Conservation (phyloP, 1,140 invertebrate species). For the Lanistes nyassanus region DNA sequence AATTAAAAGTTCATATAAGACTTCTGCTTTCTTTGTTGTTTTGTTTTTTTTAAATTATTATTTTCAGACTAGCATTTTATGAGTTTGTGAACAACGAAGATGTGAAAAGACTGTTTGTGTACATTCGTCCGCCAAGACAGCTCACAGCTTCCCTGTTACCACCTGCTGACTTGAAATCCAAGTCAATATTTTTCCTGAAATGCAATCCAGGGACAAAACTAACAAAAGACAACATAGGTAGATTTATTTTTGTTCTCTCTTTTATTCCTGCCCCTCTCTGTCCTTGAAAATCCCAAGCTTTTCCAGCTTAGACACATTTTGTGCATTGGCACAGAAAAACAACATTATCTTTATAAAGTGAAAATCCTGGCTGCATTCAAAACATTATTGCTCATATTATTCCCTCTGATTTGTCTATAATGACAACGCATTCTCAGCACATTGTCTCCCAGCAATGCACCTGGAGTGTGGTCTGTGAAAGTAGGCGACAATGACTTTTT, state of each 20-base stretch:
- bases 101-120: conserved; percentile 62
- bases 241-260: conserved; percentile 13
- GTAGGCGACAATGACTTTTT: no score
- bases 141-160: conserved; percentile 60
- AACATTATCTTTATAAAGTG: no score
- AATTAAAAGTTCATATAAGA: not conserved
- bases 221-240: conserved; percentile 65
- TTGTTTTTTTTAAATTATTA: not conserved
- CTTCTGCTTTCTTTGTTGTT: not conserved
- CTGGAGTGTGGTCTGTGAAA: no score
- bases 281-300: no score
- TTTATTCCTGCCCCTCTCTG: no score
- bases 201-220: conserved; percentile 63
- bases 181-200: conserved; percentile 66
- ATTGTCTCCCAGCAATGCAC: no score
- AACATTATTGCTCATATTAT: no score
- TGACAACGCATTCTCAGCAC: no score
- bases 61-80: conserved; percentile 62
- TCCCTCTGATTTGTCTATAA: no score
- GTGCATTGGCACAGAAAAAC: no score
- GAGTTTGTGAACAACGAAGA: conserved; percentile 68
- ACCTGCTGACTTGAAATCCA: conserved; percentile 59
- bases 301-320: no score
- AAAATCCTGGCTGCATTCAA: no score
- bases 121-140: conserved; percentile 49